Conservation (phyloP, 2,797 vertebrate species). For the Galaxias olidus region DNA sequence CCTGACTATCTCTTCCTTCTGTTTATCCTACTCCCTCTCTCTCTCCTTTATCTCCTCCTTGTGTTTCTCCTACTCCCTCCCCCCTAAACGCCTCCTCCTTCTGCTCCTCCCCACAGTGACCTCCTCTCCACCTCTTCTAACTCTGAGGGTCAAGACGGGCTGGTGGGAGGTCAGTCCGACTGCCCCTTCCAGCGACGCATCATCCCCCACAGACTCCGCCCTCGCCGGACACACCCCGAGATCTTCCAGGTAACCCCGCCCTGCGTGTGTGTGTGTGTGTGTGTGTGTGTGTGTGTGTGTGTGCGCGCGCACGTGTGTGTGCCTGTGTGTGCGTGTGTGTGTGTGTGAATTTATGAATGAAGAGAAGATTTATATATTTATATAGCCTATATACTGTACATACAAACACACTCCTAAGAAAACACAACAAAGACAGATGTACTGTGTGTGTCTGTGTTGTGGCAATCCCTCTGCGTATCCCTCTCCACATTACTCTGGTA, state of each 20-base stretch:
- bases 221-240: conserved; percentile 79
- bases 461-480: too few relatives aligned
- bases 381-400: too few relatives aligned
- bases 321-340: not conserved
- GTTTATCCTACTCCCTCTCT: not conserved
- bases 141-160: conserved; percentile 78
- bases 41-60: not conserved
- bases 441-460: too few relatives aligned
- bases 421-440: too few relatives aligned
- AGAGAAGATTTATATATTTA: too few relatives aligned
- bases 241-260: conserved; percentile 73
- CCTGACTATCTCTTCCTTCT: not conserved
- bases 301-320: not conserved
- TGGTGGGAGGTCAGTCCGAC: conserved; percentile 67
- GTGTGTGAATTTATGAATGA: too few relatives aligned
- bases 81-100: not conserved
- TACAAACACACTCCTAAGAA: too few relatives aligned
- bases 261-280: conserved; percentile 6
- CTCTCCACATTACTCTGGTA: too few relatives aligned
- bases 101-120: conserved; percentile 63
- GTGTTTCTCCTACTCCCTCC: not conserved
- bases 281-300: conserved; percentile 1
- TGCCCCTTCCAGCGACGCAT: conserved; percentile 80
- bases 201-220: conserved; percentile 78
- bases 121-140: conserved; percentile 82